Evolutionary conservation across 2,888 invertebrate genomes (phyloP).

Genomic region (Coelogynopora nodosa): DNA sequence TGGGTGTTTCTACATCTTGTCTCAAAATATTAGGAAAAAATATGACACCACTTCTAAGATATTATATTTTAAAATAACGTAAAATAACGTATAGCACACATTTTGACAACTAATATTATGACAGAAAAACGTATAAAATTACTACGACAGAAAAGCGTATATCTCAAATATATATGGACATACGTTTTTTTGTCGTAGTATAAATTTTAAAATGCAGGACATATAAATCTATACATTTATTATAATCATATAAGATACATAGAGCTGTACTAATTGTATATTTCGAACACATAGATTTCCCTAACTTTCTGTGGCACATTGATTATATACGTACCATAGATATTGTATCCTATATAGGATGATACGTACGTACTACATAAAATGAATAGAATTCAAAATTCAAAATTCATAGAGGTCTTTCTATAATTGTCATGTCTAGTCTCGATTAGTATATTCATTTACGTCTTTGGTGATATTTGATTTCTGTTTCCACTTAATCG

Average conservation of each 20-base stretch:
- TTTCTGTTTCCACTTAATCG: neutral
- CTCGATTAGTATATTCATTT: neutral
- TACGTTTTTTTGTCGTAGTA: neutral
- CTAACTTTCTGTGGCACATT: too few relatives aligned
- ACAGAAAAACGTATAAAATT: constrained; percentile 26
- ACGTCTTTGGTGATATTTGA: neutral
- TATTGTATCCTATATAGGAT: too few relatives aligned
- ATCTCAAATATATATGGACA: constrained; percentile 25
- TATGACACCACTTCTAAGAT: constrained; percentile 24
- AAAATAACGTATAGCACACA: constrained; percentile 19
- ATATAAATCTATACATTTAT: constrained; percentile 16
- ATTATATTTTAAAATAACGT: neutral
- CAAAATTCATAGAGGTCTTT: too few relatives aligned
- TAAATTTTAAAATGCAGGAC: constrained; percentile 19
- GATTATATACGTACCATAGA: too few relatives aligned
- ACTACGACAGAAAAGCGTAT: constrained; percentile 19
- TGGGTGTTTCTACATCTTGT: neutral
- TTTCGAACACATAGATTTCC: neutral
- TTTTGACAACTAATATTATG: neutral
- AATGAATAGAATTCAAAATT: too few relatives aligned
- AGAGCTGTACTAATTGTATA: neutral
- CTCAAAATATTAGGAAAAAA: neutral
- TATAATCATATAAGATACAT: neutral
- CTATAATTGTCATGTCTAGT: neutral
- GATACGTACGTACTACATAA: too few relatives aligned